These are phyloP conservation scores for Hippocampus comes DNA, from an alignment of 2,113 vertebrate genomes.

Conservation along the genomic window DNA sequence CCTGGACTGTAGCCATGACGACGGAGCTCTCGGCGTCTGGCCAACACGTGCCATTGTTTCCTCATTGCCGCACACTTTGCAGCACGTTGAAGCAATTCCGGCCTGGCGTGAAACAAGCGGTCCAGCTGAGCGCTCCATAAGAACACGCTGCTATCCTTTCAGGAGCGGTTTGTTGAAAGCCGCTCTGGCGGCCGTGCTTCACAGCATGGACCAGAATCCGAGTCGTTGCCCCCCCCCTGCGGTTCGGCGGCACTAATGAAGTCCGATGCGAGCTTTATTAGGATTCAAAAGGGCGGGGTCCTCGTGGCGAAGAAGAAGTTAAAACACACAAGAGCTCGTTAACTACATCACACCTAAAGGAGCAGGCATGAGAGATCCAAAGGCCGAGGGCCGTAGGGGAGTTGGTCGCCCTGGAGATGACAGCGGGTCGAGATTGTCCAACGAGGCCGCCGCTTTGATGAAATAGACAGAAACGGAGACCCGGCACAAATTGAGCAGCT, in stretches of 20 bases:
- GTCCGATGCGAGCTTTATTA: constrained; percentile 64
- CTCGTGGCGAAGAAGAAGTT: constrained; percentile 29
- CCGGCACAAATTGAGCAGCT: neutral
- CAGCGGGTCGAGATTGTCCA: constrained; percentile 16
- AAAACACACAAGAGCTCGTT: constrained; percentile 39
- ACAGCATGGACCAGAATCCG: constrained; percentile 36
- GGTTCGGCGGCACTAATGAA: constrained; percentile 59
- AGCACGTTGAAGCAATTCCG: neutral
- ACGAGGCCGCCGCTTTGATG: neutral
- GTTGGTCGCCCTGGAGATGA: neutral
- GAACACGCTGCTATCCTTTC: neutral
- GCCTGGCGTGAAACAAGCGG: neutral
- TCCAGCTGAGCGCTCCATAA: constrained; percentile 1
- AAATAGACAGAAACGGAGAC: neutral
- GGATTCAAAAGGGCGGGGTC: constrained; percentile 31
- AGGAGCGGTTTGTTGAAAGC: constrained; percentile 16
- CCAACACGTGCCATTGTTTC: constrained; percentile 2
- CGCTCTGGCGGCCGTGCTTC: constrained; percentile 35
- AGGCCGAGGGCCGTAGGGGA: constrained; percentile 6
- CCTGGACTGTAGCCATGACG: neutral
- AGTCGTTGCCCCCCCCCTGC: constrained; percentile 34
- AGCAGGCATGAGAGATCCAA: constrained; percentile 33
- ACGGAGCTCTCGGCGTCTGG: neutral
- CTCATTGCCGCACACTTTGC: constrained; percentile 1
- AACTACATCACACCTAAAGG: constrained; percentile 41